Evolutionary conservation across 2,888 invertebrate species (phyloP), one percentile per base, ranked within the genome.

Genomic region (Pachliopta kotzebuea): DNA sequence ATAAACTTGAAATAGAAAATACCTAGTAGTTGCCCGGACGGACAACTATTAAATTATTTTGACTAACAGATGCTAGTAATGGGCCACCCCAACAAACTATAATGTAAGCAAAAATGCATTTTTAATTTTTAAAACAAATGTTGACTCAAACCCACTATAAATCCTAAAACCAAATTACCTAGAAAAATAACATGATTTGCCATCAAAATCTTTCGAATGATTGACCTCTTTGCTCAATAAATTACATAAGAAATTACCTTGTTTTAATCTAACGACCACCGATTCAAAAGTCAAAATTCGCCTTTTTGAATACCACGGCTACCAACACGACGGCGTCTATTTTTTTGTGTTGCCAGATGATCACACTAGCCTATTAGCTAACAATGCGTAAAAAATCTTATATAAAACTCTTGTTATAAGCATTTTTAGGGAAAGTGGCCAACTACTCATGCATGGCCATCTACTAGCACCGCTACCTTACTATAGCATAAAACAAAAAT

Each of bases 221-320:
- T 55, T 7, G 55, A 31, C 37, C 56, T 56, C 18, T 61, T 61
- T 55, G 42, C 55, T 61, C 17, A 61, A 55, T 61, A 61, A 55
- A 61, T 61, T 61, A 55, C 61, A n/a, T 61, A 61, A 61, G 61
- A 61, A 61, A 61, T 61, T 61, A 61, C 61, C 60, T 26, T 26
- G 3, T 26, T 26, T 26, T 26, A n/a, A 3, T 26, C 26, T 26
- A 6, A 26, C 26, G 26, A 26, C 26, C 26, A 26, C 26, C 26
- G 26, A 3, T 26, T 61, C 54, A 56, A 49, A 62, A 62, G 62
- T 62, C 17, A 56, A 56, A 42, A 62, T 56, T 45, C 62, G 62
- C 62, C 62, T 56, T 56, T 42, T 62, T 62, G 62, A 56, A 42
- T 61, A n/a, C 21, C 56, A 62, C 23, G 42, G 49, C 49, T 56